These are phyloP conservation scores for Physocephala rufipes DNA, from an alignment of 2,888 invertebrate species.

Conservation along the genomic window DNA sequence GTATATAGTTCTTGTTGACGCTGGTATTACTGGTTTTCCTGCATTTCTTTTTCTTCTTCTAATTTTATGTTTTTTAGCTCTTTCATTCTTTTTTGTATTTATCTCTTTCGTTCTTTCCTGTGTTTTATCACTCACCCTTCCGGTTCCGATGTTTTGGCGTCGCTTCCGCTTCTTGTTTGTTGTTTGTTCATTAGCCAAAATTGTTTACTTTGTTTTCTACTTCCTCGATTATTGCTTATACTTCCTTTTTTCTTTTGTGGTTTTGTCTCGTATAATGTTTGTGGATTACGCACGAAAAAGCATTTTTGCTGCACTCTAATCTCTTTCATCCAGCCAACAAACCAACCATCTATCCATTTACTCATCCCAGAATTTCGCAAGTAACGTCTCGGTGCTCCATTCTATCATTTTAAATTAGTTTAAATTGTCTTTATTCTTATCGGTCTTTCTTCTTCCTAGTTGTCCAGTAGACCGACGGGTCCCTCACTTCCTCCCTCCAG, in stretches of 20 bases:
- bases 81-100: slow-evolving; percentile 1
- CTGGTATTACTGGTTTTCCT: not conserved
- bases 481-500: not conserved
- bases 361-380: too few species aligned
- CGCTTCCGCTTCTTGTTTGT: slow-evolving; percentile 19
- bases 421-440: not conserved
- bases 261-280: not conserved
- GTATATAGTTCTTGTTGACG: too few species aligned
- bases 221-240: not conserved
- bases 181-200: slow-evolving; percentile 34
- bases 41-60: too few species aligned
- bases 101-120: not conserved
- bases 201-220: slow-evolving; percentile 4
- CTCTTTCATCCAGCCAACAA: not conserved
- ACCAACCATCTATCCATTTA: too few species aligned
- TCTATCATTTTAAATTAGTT: slow-evolving; percentile 22
- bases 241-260: not conserved
- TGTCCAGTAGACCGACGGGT: not conserved
- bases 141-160: slow-evolving; percentile 15
- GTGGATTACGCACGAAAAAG: not conserved
- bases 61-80: slow-evolving; percentile 17
- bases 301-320: not conserved
- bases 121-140: slow-evolving; percentile 5
- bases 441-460: not conserved
- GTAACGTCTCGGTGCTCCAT: too few species aligned